These are phyloP conservation scores for Lontra canadensis DNA, from an alignment of 2,113 vertebrate species.

Conservation along the genomic window DNA sequence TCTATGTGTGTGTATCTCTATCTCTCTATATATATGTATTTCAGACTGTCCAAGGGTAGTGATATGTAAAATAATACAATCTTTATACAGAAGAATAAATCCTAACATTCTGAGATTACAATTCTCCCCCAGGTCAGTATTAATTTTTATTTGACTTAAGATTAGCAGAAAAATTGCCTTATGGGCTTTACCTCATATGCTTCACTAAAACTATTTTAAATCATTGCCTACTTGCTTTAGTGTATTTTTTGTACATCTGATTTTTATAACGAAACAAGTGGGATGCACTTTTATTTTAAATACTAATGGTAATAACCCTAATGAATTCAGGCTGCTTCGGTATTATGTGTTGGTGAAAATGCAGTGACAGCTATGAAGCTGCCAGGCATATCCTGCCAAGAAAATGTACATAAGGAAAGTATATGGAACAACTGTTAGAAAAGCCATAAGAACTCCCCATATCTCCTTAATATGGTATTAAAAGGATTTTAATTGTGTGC, in stretches of 20 bases:
- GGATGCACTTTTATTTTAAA: constrained; percentile 75
- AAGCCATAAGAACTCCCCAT: constrained; percentile 71
- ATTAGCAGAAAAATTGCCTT: background rate
- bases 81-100: constrained; percentile 1
- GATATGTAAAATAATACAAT: background rate
- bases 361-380: constrained; percentile 82
- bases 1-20: background rate
- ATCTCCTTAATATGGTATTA: constrained; percentile 68
- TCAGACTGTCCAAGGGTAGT: background rate
- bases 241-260: background rate
- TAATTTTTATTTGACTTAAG: constrained; percentile 42
- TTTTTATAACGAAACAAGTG: constrained; percentile 73
- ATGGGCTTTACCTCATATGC: background rate
- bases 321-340: constrained; percentile 78
- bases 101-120: background rate
- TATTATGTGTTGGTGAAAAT: constrained; percentile 70
- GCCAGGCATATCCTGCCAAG: constrained; percentile 81
- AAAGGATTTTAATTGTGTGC: constrained; percentile 84
- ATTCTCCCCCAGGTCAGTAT: background rate
- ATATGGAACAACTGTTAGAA: constrained; percentile 76
- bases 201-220: background rate
- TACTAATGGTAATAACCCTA: constrained; percentile 75
- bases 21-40: background rate
- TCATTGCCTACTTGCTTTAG: background rate
- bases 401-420: constrained; percentile 78